These are phyloP conservation scores for Sturnus vulgaris DNA, from an alignment of 2,113 vertebrate genomes.

Conservation along the genomic window DNA sequence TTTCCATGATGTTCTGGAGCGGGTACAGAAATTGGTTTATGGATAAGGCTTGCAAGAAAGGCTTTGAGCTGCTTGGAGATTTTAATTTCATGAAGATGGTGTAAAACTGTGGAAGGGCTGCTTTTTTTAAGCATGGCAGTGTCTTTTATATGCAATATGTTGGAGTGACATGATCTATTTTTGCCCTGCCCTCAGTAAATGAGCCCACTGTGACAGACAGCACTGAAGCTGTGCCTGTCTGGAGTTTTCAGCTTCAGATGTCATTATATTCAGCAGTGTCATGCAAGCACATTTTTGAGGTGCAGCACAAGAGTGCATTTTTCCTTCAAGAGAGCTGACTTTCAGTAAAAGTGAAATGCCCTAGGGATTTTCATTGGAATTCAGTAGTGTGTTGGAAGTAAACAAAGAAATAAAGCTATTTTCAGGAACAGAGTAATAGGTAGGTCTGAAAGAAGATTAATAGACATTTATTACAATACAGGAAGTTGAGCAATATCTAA, in stretches of 20 bases:
- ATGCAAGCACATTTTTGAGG: neutral
- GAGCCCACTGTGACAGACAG: neutral
- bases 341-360: neutral
- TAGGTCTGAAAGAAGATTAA: neutral
- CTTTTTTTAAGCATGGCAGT: fast-evolving
- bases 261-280: neutral
- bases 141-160: neutral
- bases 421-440: neutral
- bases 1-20: neutral
- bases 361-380: neutral
- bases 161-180: neutral
- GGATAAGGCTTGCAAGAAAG: neutral
- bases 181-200: neutral
- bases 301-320: neutral
- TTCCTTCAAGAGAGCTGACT: slow-evolving; percentile 5
- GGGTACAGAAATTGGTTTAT: neutral
- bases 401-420: neutral
- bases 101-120: neutral
- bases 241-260: slow-evolving; percentile 1
- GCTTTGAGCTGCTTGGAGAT: neutral
- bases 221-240: neutral
- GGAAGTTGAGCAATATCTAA: neutral
- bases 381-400: neutral
- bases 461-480: neutral
- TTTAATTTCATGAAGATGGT: neutral